Evolutionary conservation across 2,888 invertebrate genomes (phyloP).

Genomic region (Drosophila paucipuncta): DNA sequence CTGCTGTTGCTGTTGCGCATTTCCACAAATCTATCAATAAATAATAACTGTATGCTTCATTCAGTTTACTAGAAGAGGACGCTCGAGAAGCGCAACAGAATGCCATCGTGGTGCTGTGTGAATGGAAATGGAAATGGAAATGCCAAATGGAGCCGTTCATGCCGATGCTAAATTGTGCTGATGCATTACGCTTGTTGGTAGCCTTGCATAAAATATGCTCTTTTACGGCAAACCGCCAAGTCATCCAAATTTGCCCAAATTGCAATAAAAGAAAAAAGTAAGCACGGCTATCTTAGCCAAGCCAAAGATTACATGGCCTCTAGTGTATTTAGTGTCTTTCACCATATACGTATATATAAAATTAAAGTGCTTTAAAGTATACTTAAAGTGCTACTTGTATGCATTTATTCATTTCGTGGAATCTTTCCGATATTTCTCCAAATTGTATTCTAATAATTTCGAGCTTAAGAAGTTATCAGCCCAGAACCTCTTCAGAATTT

Average conservation of each 20-base stretch:
- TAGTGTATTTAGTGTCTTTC: neutral
- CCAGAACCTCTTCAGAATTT: neutral
- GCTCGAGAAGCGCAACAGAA: slow-evolving; percentile 46
- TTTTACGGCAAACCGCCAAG: slow-evolving; percentile 6
- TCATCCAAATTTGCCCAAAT: slow-evolving; percentile 17
- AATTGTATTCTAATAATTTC: neutral
- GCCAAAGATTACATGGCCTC: too few species aligned
- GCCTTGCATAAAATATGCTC: slow-evolving; percentile 34
- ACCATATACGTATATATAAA: neutral
- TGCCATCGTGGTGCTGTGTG: slow-evolving; percentile 19
- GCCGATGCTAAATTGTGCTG: slow-evolving; percentile 12
- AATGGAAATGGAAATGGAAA: slow-evolving; percentile 16
- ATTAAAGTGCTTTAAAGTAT: neutral
- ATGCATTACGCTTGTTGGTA: slow-evolving; percentile 35
- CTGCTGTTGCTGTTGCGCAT: slow-evolving; percentile 36
- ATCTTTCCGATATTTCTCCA: neutral
- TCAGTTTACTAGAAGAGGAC: slow-evolving; percentile 65
- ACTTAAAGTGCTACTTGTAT: neutral
- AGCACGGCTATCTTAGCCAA: neutral
- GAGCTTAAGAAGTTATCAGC: neutral
- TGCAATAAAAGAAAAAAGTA: slow-evolving; percentile 5
- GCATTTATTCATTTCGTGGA: neutral
- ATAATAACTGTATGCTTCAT: slow-evolving; percentile 71
- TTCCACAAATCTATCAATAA: slow-evolving; percentile 72
- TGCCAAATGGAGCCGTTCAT: slow-evolving; percentile 4